These are phyloP conservation scores for Molossus alvarezi DNA, from an alignment of 2,797 vertebrate genomes.

Conservation along the genomic window DNA sequence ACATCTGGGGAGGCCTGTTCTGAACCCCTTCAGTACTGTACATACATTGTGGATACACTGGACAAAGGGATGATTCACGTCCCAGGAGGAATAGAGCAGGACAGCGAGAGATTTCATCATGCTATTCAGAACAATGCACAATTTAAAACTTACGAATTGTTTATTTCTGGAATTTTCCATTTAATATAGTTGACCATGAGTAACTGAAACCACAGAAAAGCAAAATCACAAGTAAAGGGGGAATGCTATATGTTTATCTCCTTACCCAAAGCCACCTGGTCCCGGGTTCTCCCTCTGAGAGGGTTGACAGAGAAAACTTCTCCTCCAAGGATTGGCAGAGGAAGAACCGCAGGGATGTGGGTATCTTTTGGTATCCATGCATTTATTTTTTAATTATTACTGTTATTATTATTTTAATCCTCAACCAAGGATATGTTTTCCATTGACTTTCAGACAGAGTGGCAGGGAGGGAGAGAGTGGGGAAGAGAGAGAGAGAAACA, in stretches of 20 bases:
- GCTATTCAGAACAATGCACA: not conserved
- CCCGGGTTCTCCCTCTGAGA: not conserved
- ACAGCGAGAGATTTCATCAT: not conserved
- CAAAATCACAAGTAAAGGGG: not conserved
- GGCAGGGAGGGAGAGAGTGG: no score
- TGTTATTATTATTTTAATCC: no score
- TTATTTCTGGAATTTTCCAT: not conserved
- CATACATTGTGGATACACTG: not conserved
- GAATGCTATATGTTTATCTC: not conserved
- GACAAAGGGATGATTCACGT: not conserved
- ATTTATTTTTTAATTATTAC: not conserved
- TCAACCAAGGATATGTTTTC: no score
- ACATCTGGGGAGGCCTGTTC: not conserved
- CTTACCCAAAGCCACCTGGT: not conserved
- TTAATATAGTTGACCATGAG: not conserved
- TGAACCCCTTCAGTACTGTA: not conserved
- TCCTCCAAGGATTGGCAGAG: not conserved
- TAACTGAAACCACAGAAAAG: not conserved
- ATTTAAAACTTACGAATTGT: not conserved
- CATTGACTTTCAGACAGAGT: no score
- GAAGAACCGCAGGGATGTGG: not conserved
- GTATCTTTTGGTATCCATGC: not conserved
- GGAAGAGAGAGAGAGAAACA: no score
- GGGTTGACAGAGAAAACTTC: not conserved
- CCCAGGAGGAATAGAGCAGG: not conserved